phyloP scores from a whole-genome alignment of 2,888 invertebrate genomes.

The Notocelia uddmanniana region DNA sequence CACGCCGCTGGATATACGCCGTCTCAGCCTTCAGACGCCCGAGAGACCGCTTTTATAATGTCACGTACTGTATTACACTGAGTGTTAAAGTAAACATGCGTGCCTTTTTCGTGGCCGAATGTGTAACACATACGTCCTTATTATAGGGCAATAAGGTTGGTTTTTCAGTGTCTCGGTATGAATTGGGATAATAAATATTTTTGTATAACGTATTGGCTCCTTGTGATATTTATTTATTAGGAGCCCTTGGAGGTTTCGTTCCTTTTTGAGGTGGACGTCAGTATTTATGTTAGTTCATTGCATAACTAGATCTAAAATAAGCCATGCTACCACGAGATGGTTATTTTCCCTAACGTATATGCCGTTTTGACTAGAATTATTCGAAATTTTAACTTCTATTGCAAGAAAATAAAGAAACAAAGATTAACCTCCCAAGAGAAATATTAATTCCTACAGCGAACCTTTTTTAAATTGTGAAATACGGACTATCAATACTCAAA shows the following conservation, averaged over 20 bases:
- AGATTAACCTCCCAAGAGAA: too few species aligned
- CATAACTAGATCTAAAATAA: too few species aligned
- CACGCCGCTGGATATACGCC: conserved; percentile 16
- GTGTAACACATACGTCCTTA: conserved; percentile 32
- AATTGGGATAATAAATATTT: conserved; percentile 27
- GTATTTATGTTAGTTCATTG: conserved; percentile 12
- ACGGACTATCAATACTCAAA: too few species aligned
- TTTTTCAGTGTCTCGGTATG: not conserved
- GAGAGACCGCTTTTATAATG: conserved; percentile 47
- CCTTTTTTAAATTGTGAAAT: too few species aligned
- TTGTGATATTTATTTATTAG: conserved; percentile 40
- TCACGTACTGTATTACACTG: conserved; percentile 47
- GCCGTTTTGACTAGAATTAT: too few species aligned
- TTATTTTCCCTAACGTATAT: too few species aligned
- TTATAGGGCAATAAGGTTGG: not conserved
- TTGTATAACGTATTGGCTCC: conserved; percentile 29
- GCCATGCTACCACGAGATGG: too few species aligned
- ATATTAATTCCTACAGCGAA: too few species aligned
- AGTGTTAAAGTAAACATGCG: conserved; percentile 47
- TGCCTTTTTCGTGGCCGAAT: conserved; percentile 44
- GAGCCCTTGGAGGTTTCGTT: conserved; percentile 1
- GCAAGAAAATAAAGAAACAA: too few species aligned
- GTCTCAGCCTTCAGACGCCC: conserved; percentile 36
- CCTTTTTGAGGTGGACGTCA: not conserved
- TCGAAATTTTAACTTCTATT: too few species aligned